Base-by-base conservation (phyloP, 1,140 invertebrate genomes). In the Apocrypta bakeri region DNA sequence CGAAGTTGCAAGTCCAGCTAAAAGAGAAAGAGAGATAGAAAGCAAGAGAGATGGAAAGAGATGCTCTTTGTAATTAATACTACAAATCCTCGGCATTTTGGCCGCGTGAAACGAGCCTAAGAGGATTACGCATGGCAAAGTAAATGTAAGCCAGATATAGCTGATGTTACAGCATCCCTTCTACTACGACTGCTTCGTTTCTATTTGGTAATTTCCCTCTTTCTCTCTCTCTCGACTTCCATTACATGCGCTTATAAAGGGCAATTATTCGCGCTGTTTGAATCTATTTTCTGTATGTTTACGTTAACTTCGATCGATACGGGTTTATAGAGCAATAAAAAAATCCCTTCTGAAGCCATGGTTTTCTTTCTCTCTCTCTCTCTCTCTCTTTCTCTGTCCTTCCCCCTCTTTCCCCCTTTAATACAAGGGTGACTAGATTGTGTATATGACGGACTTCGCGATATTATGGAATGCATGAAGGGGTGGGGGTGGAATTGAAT, bases 1-100 rank as follows among this genome's bases (percentile, higher is more conserved):
- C n/a, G n/a, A n/a, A n/a, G n/a, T n/a, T n/a, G n/a, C n/a, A n/a
- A n/a, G n/a, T n/a, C n/a, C n/a, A n/a, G n/a, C n/a, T n/a, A n/a
- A n/a, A 61, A 61, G 2, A 61, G 56, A 24, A 14, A 61, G 56
- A 61, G 14, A 61, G 14, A 61, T 2, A 48, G 48, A 14, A 24
- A 2, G 64, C 48, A 33, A 72, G 56, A 12, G 68, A 84, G 82
- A 68, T 48, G 12, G 63, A 68, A 48, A 42, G 33, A 40, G 27
- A 24, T 56, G 21, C 17, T 78, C 68, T 56, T 79, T 83, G 37
- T 83, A 79, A 83, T 75, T 85, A 85, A 86, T 87, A 37, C 33
- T 37, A 87, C 75, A 79, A 86, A 85, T 84, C 73, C 85, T 81
- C n/a, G 56, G 63, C 33, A 74, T 81, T 87, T 84, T 86, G 83